phyloP scores from a whole-genome alignment of 2,113 vertebrate genomes.

The Saiga tatarica region DNA sequence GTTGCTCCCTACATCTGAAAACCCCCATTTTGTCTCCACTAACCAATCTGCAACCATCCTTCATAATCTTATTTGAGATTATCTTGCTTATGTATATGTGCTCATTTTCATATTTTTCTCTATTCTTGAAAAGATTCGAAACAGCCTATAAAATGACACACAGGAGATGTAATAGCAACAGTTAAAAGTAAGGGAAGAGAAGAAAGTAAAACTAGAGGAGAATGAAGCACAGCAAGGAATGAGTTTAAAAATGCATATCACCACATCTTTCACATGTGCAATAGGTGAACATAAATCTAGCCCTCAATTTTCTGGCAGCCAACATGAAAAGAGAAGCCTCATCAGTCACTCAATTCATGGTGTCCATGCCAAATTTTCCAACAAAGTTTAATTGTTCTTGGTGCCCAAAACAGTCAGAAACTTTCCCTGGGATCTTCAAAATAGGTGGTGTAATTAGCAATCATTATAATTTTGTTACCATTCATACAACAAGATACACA shows the following conservation, averaged over 20 bases:
- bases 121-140: conserved; percentile 10
- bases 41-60: neutral
- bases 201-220: conserved; percentile 12
- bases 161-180: neutral
- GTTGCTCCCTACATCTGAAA: neutral
- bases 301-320: neutral
- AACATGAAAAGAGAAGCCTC: neutral
- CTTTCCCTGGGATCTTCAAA: neutral
- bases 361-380: neutral
- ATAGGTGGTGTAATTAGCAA: neutral
- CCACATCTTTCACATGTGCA: neutral
- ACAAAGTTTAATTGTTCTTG: neutral
- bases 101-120: conserved; percentile 28
- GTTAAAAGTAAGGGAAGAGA: conserved; percentile 37
- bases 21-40: neutral
- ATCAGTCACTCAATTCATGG: neutral
- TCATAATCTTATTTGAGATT: neutral
- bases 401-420: neutral
- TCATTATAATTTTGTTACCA: neutral
- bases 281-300: neutral
- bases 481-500: neutral
- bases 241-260: neutral
- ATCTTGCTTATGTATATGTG: neutral
- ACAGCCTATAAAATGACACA: neutral
- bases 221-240: neutral